Evolutionary conservation across 2,113 vertebrate species (phyloP), one percentile per base, ranked within the genome.

Genomic region (Lophotis ruficrista): DNA sequence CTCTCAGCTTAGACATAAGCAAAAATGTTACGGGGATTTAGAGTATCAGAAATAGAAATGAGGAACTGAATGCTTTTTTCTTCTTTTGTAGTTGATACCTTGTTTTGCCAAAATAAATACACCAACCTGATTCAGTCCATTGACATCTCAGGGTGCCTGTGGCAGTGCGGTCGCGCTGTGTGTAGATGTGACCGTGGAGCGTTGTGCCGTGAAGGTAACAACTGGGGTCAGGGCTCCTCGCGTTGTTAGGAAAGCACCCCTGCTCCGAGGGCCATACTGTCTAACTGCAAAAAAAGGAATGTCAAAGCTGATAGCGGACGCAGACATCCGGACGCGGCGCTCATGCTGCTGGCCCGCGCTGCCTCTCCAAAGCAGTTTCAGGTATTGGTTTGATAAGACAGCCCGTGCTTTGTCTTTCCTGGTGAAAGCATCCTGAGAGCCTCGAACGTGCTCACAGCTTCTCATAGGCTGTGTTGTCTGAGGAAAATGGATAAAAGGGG

Each of bases 221-320:
- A 7, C 28, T 15, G 12, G 12, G 41, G 30, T 48, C n/a, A 30
- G 41, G n/a, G 30, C 43, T 66, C 30, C 33, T 31, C n/a, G 37
- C 1, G 5, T 48, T 77, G 30, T 68, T 85, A 72, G 65, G 54
- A 43, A 27, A 28, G 50, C 31, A 38, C 23, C 23, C 69, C 75
- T 91, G 27, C 70, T 86, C 37, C 0, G 1, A 19, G 35, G 23
- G 11, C 54, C 37, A 1, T 45, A 14, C 10, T 0, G 0, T 72
- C 31, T 28, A 41, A 23, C 33, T 53, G 9, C 27, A 51, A 19
- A 70, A 70, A 58, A 35, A 56, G 24, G 47, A 56, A 33, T 1
- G 1, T 35, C n/a, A 48, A 41, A 69, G 20, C 33, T 57, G 33
- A 9, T 23, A 20, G 35, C 0, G 3, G 35, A 14, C 1, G 1